Evolutionary conservation across 2,888 invertebrate genomes (phyloP).

Genomic region (Caenorhabditis sp.): DNA sequence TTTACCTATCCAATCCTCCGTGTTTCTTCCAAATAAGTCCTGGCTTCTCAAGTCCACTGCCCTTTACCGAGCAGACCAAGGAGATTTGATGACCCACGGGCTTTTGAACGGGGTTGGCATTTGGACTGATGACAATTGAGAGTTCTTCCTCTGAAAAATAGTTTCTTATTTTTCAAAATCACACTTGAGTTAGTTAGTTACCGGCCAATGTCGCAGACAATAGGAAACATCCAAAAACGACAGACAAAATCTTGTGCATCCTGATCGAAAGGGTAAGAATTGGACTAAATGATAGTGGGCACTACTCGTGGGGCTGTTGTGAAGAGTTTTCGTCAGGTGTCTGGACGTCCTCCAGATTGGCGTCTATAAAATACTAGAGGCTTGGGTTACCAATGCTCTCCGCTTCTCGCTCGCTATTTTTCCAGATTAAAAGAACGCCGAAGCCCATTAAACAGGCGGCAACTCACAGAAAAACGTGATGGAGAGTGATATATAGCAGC

Average conservation of each 20-base stretch:
- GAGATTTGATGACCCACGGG: slow-evolving; percentile 62
- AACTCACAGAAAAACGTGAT: slow-evolving; percentile 44
- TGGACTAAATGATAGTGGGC: slow-evolving; percentile 28
- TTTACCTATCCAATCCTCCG: slow-evolving; percentile 60
- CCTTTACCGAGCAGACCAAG: slow-evolving; percentile 59
- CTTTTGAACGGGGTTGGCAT: slow-evolving; percentile 60
- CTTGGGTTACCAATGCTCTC: slow-evolving; percentile 49
- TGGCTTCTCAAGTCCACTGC: slow-evolving; percentile 43
- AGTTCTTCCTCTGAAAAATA: slow-evolving; percentile 25
- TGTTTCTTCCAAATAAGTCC: slow-evolving; percentile 66
- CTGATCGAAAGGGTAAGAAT: slow-evolving; percentile 8
- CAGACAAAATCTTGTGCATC: slow-evolving; percentile 15
- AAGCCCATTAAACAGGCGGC: slow-evolving; percentile 50
- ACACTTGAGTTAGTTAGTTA: background rate
- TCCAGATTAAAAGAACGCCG: slow-evolving; percentile 55
- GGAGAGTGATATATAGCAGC: slow-evolving; percentile 26
- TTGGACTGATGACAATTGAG: slow-evolving; percentile 54
- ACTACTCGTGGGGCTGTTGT: slow-evolving; percentile 24
- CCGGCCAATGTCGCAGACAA: background rate
- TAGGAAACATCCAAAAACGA: background rate
- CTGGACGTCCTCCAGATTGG: slow-evolving; percentile 36
- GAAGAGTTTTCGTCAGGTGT: slow-evolving; percentile 47
- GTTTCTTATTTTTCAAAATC: background rate
- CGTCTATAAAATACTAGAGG: slow-evolving; percentile 46
- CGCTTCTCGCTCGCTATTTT: slow-evolving; percentile 32